phyloP scores from a whole-genome alignment of 2,888 invertebrate species.

The Deilephila porcellus region DNA sequence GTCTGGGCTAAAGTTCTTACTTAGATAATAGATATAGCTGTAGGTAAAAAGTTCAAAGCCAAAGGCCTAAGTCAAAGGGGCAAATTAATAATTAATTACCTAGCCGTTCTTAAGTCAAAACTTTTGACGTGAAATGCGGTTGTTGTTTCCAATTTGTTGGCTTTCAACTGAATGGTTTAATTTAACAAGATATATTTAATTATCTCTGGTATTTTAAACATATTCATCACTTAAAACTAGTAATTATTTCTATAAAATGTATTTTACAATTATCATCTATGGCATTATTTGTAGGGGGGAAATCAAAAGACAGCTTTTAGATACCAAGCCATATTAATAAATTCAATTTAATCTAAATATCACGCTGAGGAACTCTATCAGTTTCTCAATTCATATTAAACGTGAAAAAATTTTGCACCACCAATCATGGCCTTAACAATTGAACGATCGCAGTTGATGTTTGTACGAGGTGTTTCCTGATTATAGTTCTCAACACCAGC shows the following conservation, averaged over 20 bases:
- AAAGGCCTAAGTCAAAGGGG: constrained; percentile 12
- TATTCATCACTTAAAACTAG: too few species aligned
- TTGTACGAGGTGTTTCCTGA: constrained; percentile 40
- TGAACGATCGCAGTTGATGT: constrained; percentile 35
- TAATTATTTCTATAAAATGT: too few species aligned
- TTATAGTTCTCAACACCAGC: constrained; percentile 31
- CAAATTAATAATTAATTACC: constrained; percentile 4
- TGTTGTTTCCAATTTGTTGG: constrained; percentile 4
- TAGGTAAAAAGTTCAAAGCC: not conserved
- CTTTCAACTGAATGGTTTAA: not conserved
- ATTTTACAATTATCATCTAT: too few species aligned
- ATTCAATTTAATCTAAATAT: too few species aligned
- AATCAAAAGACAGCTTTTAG: too few species aligned
- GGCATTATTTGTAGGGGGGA: too few species aligned
- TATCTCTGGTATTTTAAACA: too few species aligned
- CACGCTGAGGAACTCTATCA: too few species aligned
- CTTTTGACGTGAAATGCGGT: not conserved
- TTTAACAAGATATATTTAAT: too few species aligned
- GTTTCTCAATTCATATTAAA: too few species aligned
- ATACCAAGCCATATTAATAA: too few species aligned
- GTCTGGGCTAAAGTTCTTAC: not conserved
- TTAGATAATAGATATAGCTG: not conserved
- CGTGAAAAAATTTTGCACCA: too few species aligned
- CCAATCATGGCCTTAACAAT: constrained; percentile 21
- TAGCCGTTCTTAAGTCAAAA: not conserved